phyloP scores from a whole-genome alignment of 1,140 invertebrate genomes.

The Drosophila neocordata region DNA sequence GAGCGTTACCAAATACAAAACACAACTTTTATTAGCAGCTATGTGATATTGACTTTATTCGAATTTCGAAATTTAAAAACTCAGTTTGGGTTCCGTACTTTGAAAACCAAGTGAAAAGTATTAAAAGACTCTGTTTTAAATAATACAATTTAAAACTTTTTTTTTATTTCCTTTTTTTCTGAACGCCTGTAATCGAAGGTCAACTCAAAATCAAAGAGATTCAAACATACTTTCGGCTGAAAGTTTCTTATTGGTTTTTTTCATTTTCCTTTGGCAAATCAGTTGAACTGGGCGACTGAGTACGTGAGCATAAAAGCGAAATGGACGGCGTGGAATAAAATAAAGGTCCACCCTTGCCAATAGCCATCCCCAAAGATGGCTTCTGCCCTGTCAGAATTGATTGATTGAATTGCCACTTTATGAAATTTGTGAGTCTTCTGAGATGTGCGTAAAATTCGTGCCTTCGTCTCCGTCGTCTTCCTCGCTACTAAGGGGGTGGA shows the following conservation, averaged over 20 bases:
- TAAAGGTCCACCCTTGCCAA: conserved; percentile 23
- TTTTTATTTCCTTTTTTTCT: too few relatives aligned
- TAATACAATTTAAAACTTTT: too few relatives aligned
- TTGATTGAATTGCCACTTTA: conserved; percentile 83
- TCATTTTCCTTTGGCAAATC: conserved; percentile 34
- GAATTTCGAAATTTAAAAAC: too few relatives aligned
- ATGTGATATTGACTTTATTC: too few relatives aligned
- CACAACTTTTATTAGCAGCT: too few relatives aligned
- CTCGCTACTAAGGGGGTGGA: conserved; percentile 15
- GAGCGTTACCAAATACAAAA: too few relatives aligned
- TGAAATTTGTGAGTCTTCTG: conserved; percentile 83
- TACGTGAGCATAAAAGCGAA: conserved; percentile 80
- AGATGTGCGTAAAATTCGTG: conserved; percentile 81
- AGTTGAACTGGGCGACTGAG: conserved; percentile 79
- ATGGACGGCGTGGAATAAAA: conserved; percentile 29
- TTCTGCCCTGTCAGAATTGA: conserved; percentile 76
- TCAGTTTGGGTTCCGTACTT: too few relatives aligned
- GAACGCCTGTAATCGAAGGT: too few relatives aligned
- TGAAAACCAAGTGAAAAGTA: too few relatives aligned
- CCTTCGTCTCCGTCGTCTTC: conserved; percentile 30
- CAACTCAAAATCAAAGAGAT: neutral
- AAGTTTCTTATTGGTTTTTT: neutral
- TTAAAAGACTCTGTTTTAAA: too few relatives aligned
- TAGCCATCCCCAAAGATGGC: conserved; percentile 18
- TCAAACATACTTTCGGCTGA: too few relatives aligned